Base-by-base conservation (phyloP, 2,113 vertebrate genomes). In the Pygoscelis adeliae region DNA sequence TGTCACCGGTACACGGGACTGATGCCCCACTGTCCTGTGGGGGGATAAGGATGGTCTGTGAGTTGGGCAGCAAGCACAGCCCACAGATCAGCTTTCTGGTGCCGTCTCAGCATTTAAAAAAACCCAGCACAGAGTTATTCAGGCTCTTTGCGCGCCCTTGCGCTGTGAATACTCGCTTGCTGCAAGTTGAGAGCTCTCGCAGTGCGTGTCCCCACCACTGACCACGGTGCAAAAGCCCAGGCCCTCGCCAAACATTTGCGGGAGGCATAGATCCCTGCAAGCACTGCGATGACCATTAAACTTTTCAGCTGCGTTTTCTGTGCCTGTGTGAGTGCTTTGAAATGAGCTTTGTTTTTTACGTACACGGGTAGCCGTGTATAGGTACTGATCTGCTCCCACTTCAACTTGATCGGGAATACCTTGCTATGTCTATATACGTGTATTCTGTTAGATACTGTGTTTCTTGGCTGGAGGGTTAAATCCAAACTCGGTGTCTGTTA, bases 371-470 rank as follows among this genome's bases (percentile, higher is more conserved):
- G 56, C 15, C 5, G 29, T 4, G 6, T 32, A 5, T 15, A 42
- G 22, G 30, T 42, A 21, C 34, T 5, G 55, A 17, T 36, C 5
- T 21, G 73, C 11, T 80, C 66, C 52, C 44, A 0, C 44, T 79
- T 79, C 29, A 13, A 0, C 8, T 30, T 13, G 36, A 7, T 8
- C 2, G 38, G 70, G 42, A 70, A 17, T 26, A 21, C 40, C 23
- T 40, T 9, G 47, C 32, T 15, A 1, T 21, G 55, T 9, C 49
- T 52, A 1, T 30, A 6, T 5, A 9, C 0, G 1, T 34, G 11
- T 55, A 3, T 44, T 34, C 67, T 40, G 34, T 27, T 46, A 32
- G 32, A 40, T 14, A 7, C 14, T 40, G 42, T 7, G 15, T 17
- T 69, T 76, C 38, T 46, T 38, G 69, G 49, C 55, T 46, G 40